These are phyloP conservation scores for Lynx canadensis DNA, from an alignment of 2,113 vertebrate species.

Conservation along the genomic window DNA sequence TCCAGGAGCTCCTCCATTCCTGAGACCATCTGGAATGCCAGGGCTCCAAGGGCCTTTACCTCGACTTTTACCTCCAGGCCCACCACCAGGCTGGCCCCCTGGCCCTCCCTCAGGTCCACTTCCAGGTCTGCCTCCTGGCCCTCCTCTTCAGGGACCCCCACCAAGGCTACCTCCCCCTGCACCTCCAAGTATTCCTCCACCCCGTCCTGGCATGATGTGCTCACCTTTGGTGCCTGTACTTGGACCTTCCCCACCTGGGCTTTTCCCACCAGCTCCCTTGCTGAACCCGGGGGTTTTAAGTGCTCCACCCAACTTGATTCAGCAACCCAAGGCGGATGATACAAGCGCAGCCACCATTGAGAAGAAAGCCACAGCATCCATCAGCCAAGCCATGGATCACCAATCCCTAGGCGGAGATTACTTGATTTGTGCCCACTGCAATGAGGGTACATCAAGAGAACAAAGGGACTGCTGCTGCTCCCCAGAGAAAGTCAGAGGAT, in stretches of 20 bases:
- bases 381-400: conserved; percentile 99
- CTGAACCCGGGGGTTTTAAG: conserved; percentile 94
- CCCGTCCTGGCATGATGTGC: conserved; percentile 92
- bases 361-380: conserved; percentile 93
- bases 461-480: conserved; percentile 84
- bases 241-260: conserved; percentile 89
- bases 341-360: conserved; percentile 89
- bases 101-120: conserved; percentile 95
- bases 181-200: conserved; percentile 96
- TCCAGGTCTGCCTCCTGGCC: conserved; percentile 96
- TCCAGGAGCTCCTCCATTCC: conserved; percentile 96
- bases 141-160: conserved; percentile 95
- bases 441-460: conserved; percentile 95
- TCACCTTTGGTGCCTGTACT: conserved; percentile 89
- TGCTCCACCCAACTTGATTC: conserved; percentile 94
- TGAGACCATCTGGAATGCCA: conserved; percentile 94
- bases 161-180: conserved; percentile 95
- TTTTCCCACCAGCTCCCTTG: conserved; percentile 92
- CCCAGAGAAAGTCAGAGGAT: conserved; percentile 86
- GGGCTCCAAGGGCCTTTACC: conserved; percentile 94
- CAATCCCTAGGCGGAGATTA: conserved; percentile 97
- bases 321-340: conserved; percentile 93
- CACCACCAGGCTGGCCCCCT: conserved; percentile 94
- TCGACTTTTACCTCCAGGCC: conserved; percentile 94
- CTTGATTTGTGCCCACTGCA: conserved; percentile 95